Base-by-base conservation (phyloP, 2,113 vertebrate species). In the Vidua macroura region DNA sequence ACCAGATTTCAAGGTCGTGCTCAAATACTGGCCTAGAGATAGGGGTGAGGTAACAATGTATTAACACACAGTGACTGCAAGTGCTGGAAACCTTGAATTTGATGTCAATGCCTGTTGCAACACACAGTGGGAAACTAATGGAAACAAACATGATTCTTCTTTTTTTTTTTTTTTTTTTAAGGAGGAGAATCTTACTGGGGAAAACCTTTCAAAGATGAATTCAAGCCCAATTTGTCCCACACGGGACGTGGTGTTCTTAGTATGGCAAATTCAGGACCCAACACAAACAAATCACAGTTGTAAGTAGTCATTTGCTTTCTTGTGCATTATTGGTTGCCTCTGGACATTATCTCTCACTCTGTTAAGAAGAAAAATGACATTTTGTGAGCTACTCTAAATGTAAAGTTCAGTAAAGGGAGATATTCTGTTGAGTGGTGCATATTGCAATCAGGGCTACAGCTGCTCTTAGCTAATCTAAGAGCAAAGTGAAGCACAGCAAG, bases 201-300 rank as follows among this genome's bases (percentile, higher is more conserved):
- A 22, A 99, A 98, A 91, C 98, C 99, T 7, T 99, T 99, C 97
- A 98, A 96, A 95, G 99, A 99, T 24, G 99, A 99, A 92, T 99
- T 99, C 91, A 98, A 98, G 69, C 99, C 99, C 18, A 99, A 99
- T 96, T 97, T 99, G 68, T 99, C 99, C 2, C 99, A 99, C 93
- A 98, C 98, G 0, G 99, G 99, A 30, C 98, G 99, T 7, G 99
- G 99, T 17, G 85, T 99, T 72, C 99, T 99, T 66, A 99, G 99
- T 93, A 99, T 99, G 99, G 99, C 99, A 49, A 99, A 99, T 95
- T 99, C 99, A 0, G 99, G 99, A n/a, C 99, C 99, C 53, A 99
- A 99, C 97, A 99, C 98, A 94, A 99, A 99, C 97, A 99, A 99
- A 90, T 99, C 99, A 14, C 99, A 99, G 86, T 99, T 99, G 99